These are phyloP conservation scores for Meriones psammophilus DNA, from an alignment of 2,797 vertebrate species.

Conservation along the genomic window DNA sequence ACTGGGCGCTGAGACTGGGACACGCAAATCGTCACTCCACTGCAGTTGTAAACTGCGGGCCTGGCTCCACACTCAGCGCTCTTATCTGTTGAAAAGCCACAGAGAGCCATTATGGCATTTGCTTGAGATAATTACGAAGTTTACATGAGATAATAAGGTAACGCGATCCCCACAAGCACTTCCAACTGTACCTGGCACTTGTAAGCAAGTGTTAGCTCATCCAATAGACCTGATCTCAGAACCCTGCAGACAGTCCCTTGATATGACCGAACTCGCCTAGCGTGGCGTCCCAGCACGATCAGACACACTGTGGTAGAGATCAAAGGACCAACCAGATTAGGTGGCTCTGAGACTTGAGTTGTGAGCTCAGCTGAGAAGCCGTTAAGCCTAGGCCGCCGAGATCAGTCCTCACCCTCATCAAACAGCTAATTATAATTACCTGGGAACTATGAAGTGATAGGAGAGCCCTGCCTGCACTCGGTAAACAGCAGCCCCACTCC, in stretches of 20 bases:
- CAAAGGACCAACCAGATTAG: background rate
- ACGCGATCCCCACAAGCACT: background rate
- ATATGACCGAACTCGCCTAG: accelerated
- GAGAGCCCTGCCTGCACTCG: background rate
- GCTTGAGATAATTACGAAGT: background rate
- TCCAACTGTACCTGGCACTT: background rate
- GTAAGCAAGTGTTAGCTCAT: background rate
- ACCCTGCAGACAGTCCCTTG: background rate
- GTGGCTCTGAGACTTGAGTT: background rate
- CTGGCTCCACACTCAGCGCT: background rate
- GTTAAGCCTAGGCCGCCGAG: no score
- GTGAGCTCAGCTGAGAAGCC: background rate
- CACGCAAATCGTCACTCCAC: background rate
- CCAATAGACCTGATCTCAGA: background rate
- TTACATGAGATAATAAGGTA: conserved; percentile 4
- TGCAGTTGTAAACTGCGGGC: background rate
- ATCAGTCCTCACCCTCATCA: background rate
- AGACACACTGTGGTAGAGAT: accelerated
- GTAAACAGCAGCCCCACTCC: background rate
- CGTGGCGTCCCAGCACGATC: accelerated
- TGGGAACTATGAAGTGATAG: background rate
- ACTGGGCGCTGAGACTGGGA: background rate
- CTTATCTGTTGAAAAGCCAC: background rate
- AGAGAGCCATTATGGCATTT: background rate
- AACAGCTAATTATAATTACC: background rate